Evolutionary conservation across 2,888 invertebrate genomes (phyloP).

Genomic region (Drosophila anceps): DNA sequence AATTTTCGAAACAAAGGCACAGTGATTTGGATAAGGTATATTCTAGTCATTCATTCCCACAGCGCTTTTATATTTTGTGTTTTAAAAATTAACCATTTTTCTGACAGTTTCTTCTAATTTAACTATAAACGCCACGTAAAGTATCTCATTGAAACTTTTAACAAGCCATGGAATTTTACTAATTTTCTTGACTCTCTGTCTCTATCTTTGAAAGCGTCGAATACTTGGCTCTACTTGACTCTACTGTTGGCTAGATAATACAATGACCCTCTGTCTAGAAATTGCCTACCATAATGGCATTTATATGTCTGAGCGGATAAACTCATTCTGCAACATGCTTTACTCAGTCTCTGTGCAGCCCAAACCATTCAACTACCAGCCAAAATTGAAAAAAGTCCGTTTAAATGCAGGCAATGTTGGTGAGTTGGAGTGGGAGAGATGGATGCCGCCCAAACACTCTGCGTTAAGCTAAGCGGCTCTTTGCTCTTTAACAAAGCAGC

Average conservation of each 20-base stretch:
- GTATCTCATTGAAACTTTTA: conserved; percentile 2
- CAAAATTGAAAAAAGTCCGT: conserved; percentile 25
- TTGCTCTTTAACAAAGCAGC: conserved; percentile 47
- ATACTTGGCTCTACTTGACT: neutral
- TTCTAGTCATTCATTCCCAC: neutral
- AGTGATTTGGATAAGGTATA: neutral
- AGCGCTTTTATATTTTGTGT: neutral
- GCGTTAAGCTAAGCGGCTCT: conserved; percentile 45
- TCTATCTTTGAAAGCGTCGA: neutral
- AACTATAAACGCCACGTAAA: neutral
- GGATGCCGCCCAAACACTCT: conserved; percentile 53
- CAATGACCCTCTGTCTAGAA: conserved; percentile 27
- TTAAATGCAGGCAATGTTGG: conserved; percentile 23
- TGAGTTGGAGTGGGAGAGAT: neutral
- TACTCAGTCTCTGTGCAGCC: conserved; percentile 9
- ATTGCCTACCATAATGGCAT: conserved; percentile 27
- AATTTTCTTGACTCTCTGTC: neutral
- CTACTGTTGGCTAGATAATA: conserved; percentile 1
- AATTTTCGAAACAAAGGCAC: neutral
- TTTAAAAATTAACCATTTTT: neutral
- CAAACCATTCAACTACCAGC: conserved; percentile 27
- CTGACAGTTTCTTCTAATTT: neutral
- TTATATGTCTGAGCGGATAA: conserved; percentile 35
- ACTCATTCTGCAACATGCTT: conserved; percentile 24
- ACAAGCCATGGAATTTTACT: neutral